phyloP scores from a whole-genome alignment of 2,888 invertebrate genomes.

The Leptinotarsa tumamoca region DNA sequence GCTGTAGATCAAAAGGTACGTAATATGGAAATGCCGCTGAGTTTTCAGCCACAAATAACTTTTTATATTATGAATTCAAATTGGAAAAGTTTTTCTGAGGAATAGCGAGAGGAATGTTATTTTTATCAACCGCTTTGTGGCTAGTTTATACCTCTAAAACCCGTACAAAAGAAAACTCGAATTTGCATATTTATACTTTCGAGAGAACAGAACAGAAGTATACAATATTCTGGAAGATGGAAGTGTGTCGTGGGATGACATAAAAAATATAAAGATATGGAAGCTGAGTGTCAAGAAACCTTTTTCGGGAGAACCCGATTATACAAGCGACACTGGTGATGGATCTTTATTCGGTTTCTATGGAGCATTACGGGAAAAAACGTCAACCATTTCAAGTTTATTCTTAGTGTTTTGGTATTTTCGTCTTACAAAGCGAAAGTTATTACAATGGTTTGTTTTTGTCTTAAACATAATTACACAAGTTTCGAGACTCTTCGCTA shows the following conservation, averaged over 20 bases:
- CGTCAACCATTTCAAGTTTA: conserved; percentile 1
- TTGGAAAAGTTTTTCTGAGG: conserved; percentile 43
- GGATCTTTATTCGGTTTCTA: conserved; percentile 18
- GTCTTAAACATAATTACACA: no score
- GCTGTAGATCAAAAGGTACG: conserved; percentile 21
- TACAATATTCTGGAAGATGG: conserved; percentile 43
- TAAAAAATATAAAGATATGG: conserved; percentile 41
- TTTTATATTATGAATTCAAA: conserved; percentile 47
- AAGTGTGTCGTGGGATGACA: conserved; percentile 42
- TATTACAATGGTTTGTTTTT: neutral
- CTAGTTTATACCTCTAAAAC: conserved; percentile 37
- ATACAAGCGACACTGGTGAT: neutral
- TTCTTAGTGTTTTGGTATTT: neutral
- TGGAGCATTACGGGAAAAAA: conserved; percentile 12
- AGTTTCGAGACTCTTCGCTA: no score
- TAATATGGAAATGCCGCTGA: neutral
- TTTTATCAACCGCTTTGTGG: conserved; percentile 46
- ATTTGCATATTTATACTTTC: conserved; percentile 43
- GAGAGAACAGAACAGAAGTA: conserved; percentile 40
- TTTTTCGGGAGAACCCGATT: conserved; percentile 27
- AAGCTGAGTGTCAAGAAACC: conserved; percentile 31
- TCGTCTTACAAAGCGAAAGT: neutral
- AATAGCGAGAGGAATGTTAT: conserved; percentile 45
- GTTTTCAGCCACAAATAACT: conserved; percentile 31
- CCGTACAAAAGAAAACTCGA: conserved; percentile 36